Evolutionary conservation across 2,888 invertebrate genomes (phyloP).

Genomic region (Chrysodeixis includens): DNA sequence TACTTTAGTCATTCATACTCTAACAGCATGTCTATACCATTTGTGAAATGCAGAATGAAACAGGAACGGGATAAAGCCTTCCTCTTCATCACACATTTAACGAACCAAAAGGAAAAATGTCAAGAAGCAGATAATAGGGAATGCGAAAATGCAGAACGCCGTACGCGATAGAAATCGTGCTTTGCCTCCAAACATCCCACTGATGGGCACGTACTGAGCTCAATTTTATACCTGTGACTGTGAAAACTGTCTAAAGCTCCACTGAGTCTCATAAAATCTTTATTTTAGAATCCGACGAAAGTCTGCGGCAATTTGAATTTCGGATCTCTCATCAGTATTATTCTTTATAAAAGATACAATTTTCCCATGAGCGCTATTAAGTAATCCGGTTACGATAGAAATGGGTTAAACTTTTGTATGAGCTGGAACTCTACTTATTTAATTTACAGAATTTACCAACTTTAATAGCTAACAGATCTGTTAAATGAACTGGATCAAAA

Average conservation of each 20-base stretch:
- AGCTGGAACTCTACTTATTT: too few species aligned
- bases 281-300: neutral
- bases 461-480: too few species aligned
- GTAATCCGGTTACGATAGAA: neutral
- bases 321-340: neutral
- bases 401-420: neutral
- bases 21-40: neutral
- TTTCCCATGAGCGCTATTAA: neutral
- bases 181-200: conserved; percentile 40
- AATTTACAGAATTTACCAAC: too few species aligned
- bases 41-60: neutral
- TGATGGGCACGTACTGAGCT: conserved; percentile 48
- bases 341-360: too few species aligned
- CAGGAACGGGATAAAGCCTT: neutral
- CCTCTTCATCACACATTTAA: conserved; percentile 23
- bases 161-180: conserved; percentile 56
- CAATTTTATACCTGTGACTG: conserved; percentile 53
- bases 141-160: conserved; percentile 56
- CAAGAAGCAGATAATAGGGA: conserved; percentile 53
- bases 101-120: conserved; percentile 38
- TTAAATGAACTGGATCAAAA: too few species aligned
- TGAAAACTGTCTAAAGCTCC: conserved; percentile 37
- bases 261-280: conserved; percentile 26
- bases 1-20: neutral
- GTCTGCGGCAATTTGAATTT: neutral